Base-by-base conservation (phyloP, 2,888 invertebrate genomes). In the Cetonia aurata region DNA sequence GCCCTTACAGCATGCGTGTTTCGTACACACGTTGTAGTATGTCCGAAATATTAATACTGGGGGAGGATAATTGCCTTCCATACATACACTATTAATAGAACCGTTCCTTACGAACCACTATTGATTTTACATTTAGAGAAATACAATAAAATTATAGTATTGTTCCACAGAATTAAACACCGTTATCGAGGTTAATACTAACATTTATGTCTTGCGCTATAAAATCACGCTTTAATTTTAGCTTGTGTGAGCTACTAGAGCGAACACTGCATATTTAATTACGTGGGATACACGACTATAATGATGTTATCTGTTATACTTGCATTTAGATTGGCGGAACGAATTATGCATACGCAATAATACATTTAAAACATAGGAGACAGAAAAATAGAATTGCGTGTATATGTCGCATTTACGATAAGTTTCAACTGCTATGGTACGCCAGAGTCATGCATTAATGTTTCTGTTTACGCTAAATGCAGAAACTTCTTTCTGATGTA, bases 21-120 rank as follows among this genome's bases (percentile, higher is more conserved):
- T 41, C 6, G 41, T 17, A 25, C 4, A 4, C 4, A 1, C 57
- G 9, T 13, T 42, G 41, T 25, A 57, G 41, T 10, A 6, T 37
- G 10, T 37, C 37, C 9, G 15, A 41, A 13, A 15, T 57, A 42
- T 42, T 52, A 41, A 37, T 52, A 41, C 10, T 50, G 41, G 9
- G 12, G 37, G 44, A 48, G 46, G 31, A 50, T 62, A 62, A 62
- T 62, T 62, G 50, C 33, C 37, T 50, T 15, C 48, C 17, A 50
- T 50, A 48, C 50, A 50, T 0, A 37, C 31, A 50, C 31, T 65
- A 19, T 52, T 10, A 52, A 25, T n/a, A 33, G 6, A 50, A 62
- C 12, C 13, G 15, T 15, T 50, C 6, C 8, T 50, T 10, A 15
- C n/a, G n/a, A n/a, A n/a, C n/a, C n/a, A 50, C 4, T 25, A 25